A percentile compares a stretch with the other conserved stretches of the same genome.
phyloP scores from a whole-genome alignment of 2,113 vertebrate genomes.

The Chinchilla lanigera region DNA sequence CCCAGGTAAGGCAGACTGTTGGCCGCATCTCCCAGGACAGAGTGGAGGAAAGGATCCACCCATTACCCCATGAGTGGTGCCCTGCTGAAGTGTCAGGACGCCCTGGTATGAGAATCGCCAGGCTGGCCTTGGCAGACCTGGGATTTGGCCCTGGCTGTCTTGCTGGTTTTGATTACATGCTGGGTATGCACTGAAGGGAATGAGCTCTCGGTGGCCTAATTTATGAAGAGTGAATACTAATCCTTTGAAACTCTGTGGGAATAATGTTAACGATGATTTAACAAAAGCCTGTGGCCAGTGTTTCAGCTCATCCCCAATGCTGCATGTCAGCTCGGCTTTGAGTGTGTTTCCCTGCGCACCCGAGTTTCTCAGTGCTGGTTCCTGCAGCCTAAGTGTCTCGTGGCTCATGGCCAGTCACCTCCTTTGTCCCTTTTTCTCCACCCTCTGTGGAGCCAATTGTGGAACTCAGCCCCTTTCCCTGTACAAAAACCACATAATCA shows the following conservation, averaged over 20 bases:
- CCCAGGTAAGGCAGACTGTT: not conserved
- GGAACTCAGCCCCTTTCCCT: not conserved
- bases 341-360: rapidly evolving
- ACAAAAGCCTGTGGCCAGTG: not conserved
- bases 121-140: not conserved
- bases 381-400: rapidly evolving
- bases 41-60: not conserved
- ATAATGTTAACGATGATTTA: not conserved
- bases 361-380: not conserved
- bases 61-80: rapidly evolving
- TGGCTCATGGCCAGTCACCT: rapidly evolving
- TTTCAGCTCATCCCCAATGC: not conserved
- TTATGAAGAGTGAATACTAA: not conserved
- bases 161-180: not conserved
- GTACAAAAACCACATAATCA: not conserved
- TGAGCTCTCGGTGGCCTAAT: not conserved
- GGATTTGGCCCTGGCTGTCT: not conserved
- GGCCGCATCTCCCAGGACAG: not conserved
- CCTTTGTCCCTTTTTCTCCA: not conserved
- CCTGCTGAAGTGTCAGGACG: not conserved
- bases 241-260: not conserved
- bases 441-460: rapidly evolving
- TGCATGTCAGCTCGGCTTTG: not conserved
- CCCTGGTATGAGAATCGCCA: not conserved
- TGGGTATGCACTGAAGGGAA: not conserved